A percentile compares a stretch with the other conserved stretches of the same genome.
phyloP scores from a whole-genome alignment of 2,113 vertebrate species.

The Aix galericulata region DNA sequence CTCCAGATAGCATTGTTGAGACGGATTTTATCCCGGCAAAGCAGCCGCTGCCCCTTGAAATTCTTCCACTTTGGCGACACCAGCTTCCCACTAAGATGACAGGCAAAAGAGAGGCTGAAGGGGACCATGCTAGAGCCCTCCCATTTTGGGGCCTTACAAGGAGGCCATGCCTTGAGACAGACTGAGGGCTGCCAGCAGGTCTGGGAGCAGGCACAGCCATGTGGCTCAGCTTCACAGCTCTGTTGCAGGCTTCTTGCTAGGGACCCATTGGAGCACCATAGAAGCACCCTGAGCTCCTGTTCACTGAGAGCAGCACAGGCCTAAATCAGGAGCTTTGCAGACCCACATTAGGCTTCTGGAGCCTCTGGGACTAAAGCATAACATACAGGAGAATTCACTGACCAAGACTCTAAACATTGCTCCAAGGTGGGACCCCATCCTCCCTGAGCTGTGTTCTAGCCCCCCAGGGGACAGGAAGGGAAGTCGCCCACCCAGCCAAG shows the following conservation, averaged over 20 bases:
- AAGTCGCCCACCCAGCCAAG: not conserved
- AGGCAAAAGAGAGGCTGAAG: not conserved
- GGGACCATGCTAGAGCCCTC: not conserved
- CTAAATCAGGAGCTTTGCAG: not conserved
- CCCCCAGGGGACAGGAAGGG: not conserved
- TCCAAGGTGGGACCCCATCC: rapidly evolving
- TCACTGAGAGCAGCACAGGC: not conserved
- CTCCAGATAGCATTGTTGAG: slow-evolving; percentile 99
- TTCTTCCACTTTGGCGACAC: slow-evolving; percentile 99
- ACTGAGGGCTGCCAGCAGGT: not conserved
- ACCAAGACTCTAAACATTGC: not conserved
- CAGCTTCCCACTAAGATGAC: slow-evolving; percentile 86
- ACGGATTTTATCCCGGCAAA: slow-evolving; percentile 96
- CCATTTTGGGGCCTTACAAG: rapidly evolving
- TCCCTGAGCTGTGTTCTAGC: not conserved
- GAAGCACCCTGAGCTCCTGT: not conserved
- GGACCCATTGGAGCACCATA: not conserved
- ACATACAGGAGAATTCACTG: not conserved
- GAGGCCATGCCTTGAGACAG: not conserved
- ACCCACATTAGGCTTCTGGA: not conserved
- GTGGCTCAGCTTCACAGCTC: not conserved
- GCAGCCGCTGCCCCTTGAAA: slow-evolving; percentile 92
- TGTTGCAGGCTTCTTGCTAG: rapidly evolving
- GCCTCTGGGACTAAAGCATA: not conserved
- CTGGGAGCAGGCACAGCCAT: rapidly evolving